Base-by-base conservation (phyloP, 2,797 vertebrate genomes). In the Helarctos malayanus region DNA sequence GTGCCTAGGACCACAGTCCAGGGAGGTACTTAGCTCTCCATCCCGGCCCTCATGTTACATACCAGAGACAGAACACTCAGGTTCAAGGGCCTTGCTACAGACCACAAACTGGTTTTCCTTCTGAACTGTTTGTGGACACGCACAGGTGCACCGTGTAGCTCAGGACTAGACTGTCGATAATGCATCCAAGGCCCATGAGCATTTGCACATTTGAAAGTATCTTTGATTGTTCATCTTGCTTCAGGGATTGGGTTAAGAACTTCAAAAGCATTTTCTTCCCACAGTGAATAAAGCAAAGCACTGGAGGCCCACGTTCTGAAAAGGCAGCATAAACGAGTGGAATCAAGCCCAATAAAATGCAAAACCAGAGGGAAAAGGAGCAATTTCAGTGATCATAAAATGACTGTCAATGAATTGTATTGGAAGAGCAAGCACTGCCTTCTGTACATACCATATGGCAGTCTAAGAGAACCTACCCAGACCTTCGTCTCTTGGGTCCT, bases 151-250 rank as follows among this genome's bases (percentile, higher is more conserved):
- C 59, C 38, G 3, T 56, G 2, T n/a, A 94, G 87, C 95, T 92
- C 16, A 0, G 96, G 96, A 92, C 45, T 4, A 88, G 69, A 56
- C 93, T 87, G 23, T 7, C 27, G 65, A 61, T 92, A 91, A 97
- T 94, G 93, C 82, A 61, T 49, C 91, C 59, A 90, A 95, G 16
- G 88, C 95, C 57, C 56, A 1, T 21, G 47, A 59, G 65, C 41
- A 52, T 95, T 75, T 94, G 94, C 59, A 75, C 65, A 3, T 25
- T 16, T n/a, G 41, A 47, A 75, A 63, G 54, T 16, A 75, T 49
- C 86, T 97, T 76, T 96, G 94, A 94, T 95, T 89, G 71, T 56
- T 96, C 86, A 79, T 95, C 88, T 94, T n/a, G 29, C 93, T 92
- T 61, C 69, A 92, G 91, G 76, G 82, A 61, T 15, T 89, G 52